Percentiles rank a stretch among this genome's conserved stretches.
Conservation (phyloP, 1,140 invertebrate genomes). For the Drosophila navojoa region DNA sequence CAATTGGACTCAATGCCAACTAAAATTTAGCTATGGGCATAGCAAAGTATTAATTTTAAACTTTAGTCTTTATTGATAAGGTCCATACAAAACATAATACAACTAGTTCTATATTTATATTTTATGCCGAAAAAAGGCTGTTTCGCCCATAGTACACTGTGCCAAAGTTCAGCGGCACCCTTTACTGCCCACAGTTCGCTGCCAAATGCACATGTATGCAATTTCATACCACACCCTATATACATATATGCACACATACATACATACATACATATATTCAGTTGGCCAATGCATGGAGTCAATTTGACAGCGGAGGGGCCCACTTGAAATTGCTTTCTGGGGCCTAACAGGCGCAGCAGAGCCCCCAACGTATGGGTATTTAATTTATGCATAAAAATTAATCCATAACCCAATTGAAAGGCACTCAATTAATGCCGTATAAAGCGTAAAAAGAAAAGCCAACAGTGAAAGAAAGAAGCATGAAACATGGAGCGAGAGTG, state of each 20-base stretch:
- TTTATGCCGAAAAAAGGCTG: too few species aligned
- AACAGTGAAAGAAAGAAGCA: conserved; percentile 48
- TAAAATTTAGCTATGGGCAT: too few species aligned
- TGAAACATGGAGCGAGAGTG: conserved; percentile 74
- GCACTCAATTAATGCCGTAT: conserved; percentile 80
- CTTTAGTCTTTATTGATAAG: too few species aligned
- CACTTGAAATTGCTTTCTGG: conserved; percentile 78
- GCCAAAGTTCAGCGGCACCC: conserved; percentile 21
- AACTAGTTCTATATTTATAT: too few species aligned
- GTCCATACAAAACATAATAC: too few species aligned
- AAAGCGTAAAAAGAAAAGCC: conserved; percentile 77
- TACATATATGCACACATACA: background rate
- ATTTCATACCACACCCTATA: conserved; percentile 53
- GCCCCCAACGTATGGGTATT: conserved; percentile 64
- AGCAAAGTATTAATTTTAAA: too few species aligned
- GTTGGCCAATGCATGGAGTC: conserved; percentile 9
- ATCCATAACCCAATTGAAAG: conserved; percentile 82
- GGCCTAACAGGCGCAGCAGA: conserved; percentile 31
- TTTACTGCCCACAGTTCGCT: background rate
- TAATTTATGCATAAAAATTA: conserved; percentile 83
- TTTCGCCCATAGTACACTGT: background rate
- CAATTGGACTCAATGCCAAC: too few species aligned
- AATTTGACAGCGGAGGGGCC: conserved; percentile 17
- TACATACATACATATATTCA: too few species aligned
- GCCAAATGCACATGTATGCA: conserved; percentile 25